Conservation (phyloP, 1,140 invertebrate species). For the Cepaea nemoralis region DNA sequence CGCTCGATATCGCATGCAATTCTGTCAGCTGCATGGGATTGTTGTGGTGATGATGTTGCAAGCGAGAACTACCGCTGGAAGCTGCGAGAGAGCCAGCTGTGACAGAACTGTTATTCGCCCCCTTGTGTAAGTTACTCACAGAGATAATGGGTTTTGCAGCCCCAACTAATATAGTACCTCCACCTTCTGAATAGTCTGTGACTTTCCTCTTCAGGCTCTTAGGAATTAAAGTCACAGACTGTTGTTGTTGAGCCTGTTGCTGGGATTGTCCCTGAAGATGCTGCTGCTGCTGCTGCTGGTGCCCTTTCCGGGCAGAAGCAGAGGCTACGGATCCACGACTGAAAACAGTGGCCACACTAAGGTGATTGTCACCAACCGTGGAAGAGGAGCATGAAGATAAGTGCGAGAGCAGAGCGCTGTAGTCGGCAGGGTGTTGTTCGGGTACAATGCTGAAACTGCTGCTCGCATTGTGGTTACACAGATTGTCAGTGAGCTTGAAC, state of each 20-base stretch:
- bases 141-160: slow-evolving; percentile 14
- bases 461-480: slow-evolving; percentile 45
- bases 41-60: slow-evolving; percentile 80
- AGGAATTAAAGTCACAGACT: not conserved
- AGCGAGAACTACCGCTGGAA: slow-evolving; percentile 72
- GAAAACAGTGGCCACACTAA: slow-evolving; percentile 22
- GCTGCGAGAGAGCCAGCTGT: slow-evolving; percentile 53
- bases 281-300: not conserved
- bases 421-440: slow-evolving; percentile 21
- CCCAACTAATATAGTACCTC: slow-evolving; percentile 31
- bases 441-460: slow-evolving; percentile 36
- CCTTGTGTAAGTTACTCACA: slow-evolving; percentile 4
- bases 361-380: slow-evolving; percentile 23
- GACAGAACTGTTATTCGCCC: not conserved
- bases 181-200: not conserved
- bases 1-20: slow-evolving; percentile 66
- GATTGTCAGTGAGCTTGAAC: slow-evolving; percentile 41
- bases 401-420: slow-evolving; percentile 47
- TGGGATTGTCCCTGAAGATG: not conserved
- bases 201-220: slow-evolving; percentile 1
- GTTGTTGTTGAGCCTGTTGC: not conserved
- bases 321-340: slow-evolving; percentile 29
- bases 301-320: slow-evolving; percentile 28
- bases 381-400: slow-evolving; percentile 27
- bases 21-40: slow-evolving; percentile 66